These are phyloP conservation scores for Pristionchus exspectatus DNA, from an alignment of 2,888 invertebrate genomes.

Conservation along the genomic window DNA sequence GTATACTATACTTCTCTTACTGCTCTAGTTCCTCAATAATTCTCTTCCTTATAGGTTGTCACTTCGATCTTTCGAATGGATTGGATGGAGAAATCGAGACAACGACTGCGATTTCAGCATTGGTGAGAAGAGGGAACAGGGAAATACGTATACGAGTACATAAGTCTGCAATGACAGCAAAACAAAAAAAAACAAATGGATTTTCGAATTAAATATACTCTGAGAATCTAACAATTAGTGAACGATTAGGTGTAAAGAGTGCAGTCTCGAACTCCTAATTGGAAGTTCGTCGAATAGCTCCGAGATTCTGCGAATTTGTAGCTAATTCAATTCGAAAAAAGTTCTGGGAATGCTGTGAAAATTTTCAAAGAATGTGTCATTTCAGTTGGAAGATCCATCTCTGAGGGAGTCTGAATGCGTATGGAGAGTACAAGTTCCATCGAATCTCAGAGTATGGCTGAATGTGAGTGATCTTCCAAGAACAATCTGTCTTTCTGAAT, in stretches of 20 bases:
- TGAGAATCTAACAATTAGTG: not conserved
- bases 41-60: conserved; percentile 67
- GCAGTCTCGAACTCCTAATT: not conserved
- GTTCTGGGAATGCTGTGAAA: not conserved
- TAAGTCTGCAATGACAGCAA: too few species aligned
- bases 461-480: not conserved
- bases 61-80: conserved; percentile 63
- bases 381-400: conserved; percentile 12
- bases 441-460: conserved; percentile 16
- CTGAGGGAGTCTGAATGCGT: conserved; percentile 70
- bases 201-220: too few species aligned
- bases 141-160: too few species aligned
- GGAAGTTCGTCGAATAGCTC: not conserved
- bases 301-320: not conserved
- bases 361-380: not conserved
- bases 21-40: not conserved
- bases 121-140: not conserved
- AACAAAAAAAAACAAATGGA: too few species aligned
- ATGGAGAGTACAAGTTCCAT: conserved; percentile 70
- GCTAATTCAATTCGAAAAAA: not conserved
- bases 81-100: conserved; percentile 71
- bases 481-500: not conserved
- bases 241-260: not conserved
- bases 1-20: too few species aligned
- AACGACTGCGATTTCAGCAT: conserved; percentile 32